These are phyloP conservation scores for Aphodius sticticus DNA, from an alignment of 2,888 invertebrate species.

Conservation along the genomic window DNA sequence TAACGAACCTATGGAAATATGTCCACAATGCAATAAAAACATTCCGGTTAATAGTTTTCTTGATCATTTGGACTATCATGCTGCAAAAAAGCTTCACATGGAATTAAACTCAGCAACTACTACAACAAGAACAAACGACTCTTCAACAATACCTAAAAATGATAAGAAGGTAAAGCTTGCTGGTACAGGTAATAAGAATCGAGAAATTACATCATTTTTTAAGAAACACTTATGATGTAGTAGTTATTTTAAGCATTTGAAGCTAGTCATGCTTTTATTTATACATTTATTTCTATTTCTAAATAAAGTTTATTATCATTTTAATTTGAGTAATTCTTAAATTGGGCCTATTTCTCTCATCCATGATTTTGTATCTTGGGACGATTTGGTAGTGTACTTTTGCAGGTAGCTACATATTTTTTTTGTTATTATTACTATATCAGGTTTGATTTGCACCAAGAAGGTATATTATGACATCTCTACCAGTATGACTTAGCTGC, in stretches of 20 bases:
- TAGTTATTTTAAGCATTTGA: slow-evolving; percentile 4
- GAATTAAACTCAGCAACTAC: slow-evolving; percentile 63
- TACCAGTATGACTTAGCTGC: too few relatives aligned
- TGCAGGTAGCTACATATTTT: too few relatives aligned
- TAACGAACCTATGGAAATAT: slow-evolving; percentile 53
- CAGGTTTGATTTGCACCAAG: too few relatives aligned
- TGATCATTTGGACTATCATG: slow-evolving; percentile 84
- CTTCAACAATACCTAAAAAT: neutral
- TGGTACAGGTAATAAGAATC: slow-evolving; percentile 33
- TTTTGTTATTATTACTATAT: too few relatives aligned
- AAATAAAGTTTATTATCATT: slow-evolving; percentile 6
- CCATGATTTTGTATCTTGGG: too few relatives aligned
- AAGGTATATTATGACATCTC: too few relatives aligned
- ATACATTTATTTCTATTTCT: neutral
- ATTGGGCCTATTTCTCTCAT: too few relatives aligned
- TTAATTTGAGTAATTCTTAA: neutral
- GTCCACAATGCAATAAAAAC: slow-evolving; percentile 71
- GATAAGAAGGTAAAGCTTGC: slow-evolving; percentile 22
- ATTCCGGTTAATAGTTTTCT: slow-evolving; percentile 66
- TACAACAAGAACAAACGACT: neutral
- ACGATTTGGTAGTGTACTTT: too few relatives aligned
- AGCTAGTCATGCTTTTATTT: slow-evolving; percentile 11
- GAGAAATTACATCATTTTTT: slow-evolving; percentile 33
- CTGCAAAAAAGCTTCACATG: slow-evolving; percentile 78
- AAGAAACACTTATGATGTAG: slow-evolving; percentile 31